Conservation (phyloP, 2,888 invertebrate genomes). For the Drosophila anceps region DNA sequence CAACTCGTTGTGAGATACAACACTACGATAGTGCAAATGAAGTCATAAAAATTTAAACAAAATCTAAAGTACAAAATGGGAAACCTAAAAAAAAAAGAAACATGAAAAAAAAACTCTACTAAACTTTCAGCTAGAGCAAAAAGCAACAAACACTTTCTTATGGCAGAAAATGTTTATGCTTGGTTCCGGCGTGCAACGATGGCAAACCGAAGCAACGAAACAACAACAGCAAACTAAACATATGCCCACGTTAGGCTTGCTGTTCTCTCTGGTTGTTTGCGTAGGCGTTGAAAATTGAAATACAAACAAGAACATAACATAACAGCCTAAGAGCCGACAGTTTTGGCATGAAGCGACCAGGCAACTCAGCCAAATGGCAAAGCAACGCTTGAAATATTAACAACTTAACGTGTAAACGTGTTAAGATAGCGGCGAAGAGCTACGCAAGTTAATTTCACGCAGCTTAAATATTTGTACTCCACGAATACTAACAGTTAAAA, state of each 20-base stretch:
- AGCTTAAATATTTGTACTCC: slow-evolving; percentile 72
- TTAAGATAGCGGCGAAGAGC: slow-evolving; percentile 64
- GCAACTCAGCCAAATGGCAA: slow-evolving; percentile 26
- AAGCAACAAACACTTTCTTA: slow-evolving; percentile 73
- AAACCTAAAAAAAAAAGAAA: slow-evolving; percentile 38
- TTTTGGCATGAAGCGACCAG: slow-evolving; percentile 22
- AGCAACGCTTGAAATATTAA: slow-evolving; percentile 64
- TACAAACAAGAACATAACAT: slow-evolving; percentile 64
- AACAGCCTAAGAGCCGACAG: slow-evolving; percentile 33
- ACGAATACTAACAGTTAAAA: slow-evolving; percentile 55
- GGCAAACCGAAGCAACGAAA: slow-evolving; percentile 36
- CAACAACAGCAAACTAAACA: slow-evolving; percentile 55
- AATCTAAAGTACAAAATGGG: slow-evolving; percentile 37
- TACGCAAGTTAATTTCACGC: slow-evolving; percentile 79
- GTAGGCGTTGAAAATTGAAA: slow-evolving; percentile 75
- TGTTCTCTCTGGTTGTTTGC: slow-evolving; percentile 60
- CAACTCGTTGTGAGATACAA: slow-evolving; percentile 32
- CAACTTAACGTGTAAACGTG: slow-evolving; percentile 76
- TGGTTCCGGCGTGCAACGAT: slow-evolving; percentile 31
- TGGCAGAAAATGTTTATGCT: slow-evolving; percentile 74
- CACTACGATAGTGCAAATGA: slow-evolving; percentile 55
- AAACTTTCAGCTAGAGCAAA: slow-evolving; percentile 63
- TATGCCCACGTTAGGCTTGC: slow-evolving; percentile 53
- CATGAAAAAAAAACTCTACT: background rate
- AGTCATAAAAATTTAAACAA: slow-evolving; percentile 73